phyloP scores from a whole-genome alignment of 2,888 invertebrate genomes.

The Hyposoter dolosus region DNA sequence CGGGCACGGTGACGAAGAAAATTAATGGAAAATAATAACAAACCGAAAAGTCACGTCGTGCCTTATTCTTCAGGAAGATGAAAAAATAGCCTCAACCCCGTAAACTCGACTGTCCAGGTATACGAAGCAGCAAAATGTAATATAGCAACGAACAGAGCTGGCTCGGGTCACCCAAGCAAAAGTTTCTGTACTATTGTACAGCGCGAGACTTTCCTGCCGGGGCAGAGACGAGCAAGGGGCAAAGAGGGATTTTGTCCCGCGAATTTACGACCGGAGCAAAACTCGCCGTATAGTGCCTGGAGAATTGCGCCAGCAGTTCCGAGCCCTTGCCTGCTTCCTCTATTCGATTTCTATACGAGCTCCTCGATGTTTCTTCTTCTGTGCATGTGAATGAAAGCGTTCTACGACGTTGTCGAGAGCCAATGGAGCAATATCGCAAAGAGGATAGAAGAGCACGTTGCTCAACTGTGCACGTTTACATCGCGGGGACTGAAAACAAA shows the following conservation, averaged over 20 bases:
- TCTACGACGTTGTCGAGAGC: slow-evolving; percentile 14
- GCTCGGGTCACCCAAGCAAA: slow-evolving; percentile 41
- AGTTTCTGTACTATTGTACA: slow-evolving; percentile 62
- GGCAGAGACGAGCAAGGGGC: slow-evolving; percentile 1
- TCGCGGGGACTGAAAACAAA: too few relatives aligned
- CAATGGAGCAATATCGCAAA: slow-evolving; percentile 29
- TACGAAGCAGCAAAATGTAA: slow-evolving; percentile 60
- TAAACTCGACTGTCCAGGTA: slow-evolving; percentile 57
- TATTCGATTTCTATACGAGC: slow-evolving; percentile 56
- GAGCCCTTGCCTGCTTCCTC: slow-evolving; percentile 36
- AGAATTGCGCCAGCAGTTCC: slow-evolving; percentile 51
- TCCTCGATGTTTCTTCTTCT: slow-evolving; percentile 14
- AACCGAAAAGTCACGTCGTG: neutral
- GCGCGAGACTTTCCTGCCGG: slow-evolving; percentile 45
- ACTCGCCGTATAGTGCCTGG: slow-evolving; percentile 47
- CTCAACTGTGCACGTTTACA: slow-evolving; percentile 27
- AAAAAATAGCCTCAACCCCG: slow-evolving; percentile 1
- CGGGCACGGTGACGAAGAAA: neutral
- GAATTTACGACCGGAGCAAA: slow-evolving; percentile 67
- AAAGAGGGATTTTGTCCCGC: slow-evolving; percentile 37
- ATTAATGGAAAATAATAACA: slow-evolving; percentile 20
- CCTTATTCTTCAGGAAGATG: neutral
- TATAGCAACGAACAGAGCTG: slow-evolving; percentile 47
- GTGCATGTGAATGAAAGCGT: slow-evolving; percentile 7
- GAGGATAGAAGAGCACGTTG: slow-evolving; percentile 32